Conservation (phyloP, 2,797 vertebrate genomes). For the Hozukius guyotensis region DNA sequence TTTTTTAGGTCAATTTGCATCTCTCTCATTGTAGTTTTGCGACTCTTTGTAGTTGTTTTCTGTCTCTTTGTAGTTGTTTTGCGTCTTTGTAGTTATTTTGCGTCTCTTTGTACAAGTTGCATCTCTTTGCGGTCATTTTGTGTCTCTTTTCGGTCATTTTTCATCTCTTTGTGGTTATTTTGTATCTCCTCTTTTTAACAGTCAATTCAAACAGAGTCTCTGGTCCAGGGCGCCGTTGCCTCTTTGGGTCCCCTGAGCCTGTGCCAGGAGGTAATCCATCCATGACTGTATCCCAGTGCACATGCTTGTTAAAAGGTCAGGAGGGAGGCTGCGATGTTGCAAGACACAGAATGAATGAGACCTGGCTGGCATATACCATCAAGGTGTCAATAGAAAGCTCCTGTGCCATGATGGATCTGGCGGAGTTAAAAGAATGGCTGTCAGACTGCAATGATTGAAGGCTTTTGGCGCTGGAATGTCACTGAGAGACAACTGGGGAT, state of each 20-base stretch:
- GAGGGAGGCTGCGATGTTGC: background rate
- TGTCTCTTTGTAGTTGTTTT: background rate
- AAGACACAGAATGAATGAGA: slow-evolving; percentile 22
- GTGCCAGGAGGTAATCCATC: background rate
- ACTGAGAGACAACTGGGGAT: slow-evolving; percentile 45
- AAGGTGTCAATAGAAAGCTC: slow-evolving; percentile 45
- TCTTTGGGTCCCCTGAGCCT: background rate
- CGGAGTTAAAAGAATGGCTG: slow-evolving; percentile 56
- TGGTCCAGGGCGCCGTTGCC: background rate
- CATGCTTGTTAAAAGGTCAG: slow-evolving; percentile 58
- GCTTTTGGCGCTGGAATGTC: slow-evolving; percentile 29
- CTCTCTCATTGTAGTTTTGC: background rate
- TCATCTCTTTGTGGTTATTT: background rate
- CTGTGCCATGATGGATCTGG: slow-evolving; percentile 56
- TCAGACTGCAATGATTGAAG: slow-evolving; percentile 64
- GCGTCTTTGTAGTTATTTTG: background rate
- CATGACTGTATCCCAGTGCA: background rate
- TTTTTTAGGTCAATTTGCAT: no score
- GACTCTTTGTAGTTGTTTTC: no score
- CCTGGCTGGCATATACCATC: slow-evolving; percentile 14
- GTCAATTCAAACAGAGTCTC: background rate
- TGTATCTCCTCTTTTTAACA: background rate
- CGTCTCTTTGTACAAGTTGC: no score
- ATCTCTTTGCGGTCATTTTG: background rate
- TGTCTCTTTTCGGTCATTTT: background rate